Conservation (phyloP, 2,888 invertebrate species). For the Digitonthophagus gazella region DNA sequence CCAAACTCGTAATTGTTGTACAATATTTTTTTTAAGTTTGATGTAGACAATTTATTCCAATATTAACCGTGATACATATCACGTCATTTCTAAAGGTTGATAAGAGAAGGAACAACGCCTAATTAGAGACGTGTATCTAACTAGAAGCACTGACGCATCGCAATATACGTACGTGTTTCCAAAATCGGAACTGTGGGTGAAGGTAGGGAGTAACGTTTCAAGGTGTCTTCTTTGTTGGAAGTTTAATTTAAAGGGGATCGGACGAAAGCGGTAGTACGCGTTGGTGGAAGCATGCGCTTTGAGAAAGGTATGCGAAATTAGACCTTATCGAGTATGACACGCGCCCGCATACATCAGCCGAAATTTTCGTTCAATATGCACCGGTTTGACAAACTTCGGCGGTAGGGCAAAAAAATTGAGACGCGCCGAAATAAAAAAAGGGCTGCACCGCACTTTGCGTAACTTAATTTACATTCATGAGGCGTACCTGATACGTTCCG, state of each 20-base stretch:
- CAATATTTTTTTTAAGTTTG: neutral
- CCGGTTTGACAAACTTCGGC: slow-evolving; percentile 17
- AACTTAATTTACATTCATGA: neutral
- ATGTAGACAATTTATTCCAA: neutral
- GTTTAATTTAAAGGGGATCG: neutral
- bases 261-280: no score
- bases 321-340: neutral
- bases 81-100: neutral
- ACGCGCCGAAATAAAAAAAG: neutral
- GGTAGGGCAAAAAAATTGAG: slow-evolving; percentile 1
- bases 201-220: no score
- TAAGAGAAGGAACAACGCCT: neutral
- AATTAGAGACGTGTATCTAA: neutral
- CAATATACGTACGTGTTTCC: neutral
- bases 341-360: neutral
- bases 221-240: neutral
- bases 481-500: neutral
- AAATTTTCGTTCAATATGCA: slow-evolving; percentile 20
- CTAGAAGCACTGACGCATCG: neutral
- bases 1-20: no score
- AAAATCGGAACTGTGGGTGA: neutral
- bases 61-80: neutral
- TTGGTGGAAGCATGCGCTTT: neutral
- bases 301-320: neutral
- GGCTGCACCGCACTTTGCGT: neutral